Base-by-base conservation (phyloP, 2,797 vertebrate species). In the Setipinna tenuifilis region DNA sequence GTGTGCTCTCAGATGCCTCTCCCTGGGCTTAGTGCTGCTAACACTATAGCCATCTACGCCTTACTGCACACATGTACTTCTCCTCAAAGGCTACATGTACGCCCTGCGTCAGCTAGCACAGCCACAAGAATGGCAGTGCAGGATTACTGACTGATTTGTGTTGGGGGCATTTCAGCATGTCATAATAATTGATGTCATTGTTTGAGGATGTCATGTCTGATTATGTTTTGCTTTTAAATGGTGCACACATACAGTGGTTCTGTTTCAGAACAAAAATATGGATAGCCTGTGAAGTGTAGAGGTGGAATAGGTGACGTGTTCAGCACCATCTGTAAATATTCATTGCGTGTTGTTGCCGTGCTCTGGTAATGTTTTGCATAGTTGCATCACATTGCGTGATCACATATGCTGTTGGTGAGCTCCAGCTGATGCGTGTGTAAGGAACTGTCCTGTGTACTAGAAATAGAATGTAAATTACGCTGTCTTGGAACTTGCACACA, bases 1-100 rank as follows among this genome's bases (percentile, higher is more conserved):
- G 28, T 6, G 10, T 65, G n/a, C 50, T 10, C 46, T n/a, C 62
- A 65, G 23, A 44, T 23, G 80, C 35, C 25, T 68, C 68, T 81
- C 75, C 35, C 59, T 46, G 80, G 78, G 82, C 71, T 82, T 80
- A 86, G 84, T 83, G 25, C 80, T 78, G 85, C 59, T 84, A 71
- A 78, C 82, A 71, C 50, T 83, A 84, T 86, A 85, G 28, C 58
- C 21, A 62, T 58, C 75, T 82, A 82, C 1, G 83, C 83, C 59
- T 85, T 62, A 57, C 19, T 84, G 65, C 81, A 83, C 54, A 61
- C 62, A 6, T 0, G 35, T 41, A 41, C 35, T 5, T 41, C 35
- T 41, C 82, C 17, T 19, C 84, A 83, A 50, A 84, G 58, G 59
- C 78, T 54, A 10, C 82, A 44, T 82, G 28, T 83, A 54, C 17